phyloP scores from a whole-genome alignment of 1,140 invertebrate genomes.

The Drosophila tani region DNA sequence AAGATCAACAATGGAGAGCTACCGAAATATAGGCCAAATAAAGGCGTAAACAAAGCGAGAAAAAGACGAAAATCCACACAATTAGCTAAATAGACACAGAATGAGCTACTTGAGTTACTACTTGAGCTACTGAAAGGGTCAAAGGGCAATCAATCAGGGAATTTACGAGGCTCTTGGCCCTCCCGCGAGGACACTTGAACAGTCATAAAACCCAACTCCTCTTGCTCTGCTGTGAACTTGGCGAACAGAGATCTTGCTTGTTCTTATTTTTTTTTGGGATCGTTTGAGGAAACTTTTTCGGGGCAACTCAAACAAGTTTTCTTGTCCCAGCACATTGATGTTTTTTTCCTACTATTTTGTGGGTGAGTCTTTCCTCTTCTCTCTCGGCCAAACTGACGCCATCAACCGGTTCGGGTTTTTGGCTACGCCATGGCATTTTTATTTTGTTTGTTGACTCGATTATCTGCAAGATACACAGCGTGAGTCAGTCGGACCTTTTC shows the following conservation, averaged over 20 bases:
- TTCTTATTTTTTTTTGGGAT: conserved; percentile 13
- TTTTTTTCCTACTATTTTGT: conserved; percentile 44
- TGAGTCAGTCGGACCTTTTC: conserved; percentile 30
- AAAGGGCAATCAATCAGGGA: conserved; percentile 68
- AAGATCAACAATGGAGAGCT: conserved; percentile 4
- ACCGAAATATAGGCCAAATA: conserved; percentile 67
- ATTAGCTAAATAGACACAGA: conserved; percentile 53
- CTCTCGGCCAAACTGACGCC: conserved; percentile 68
- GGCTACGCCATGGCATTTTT: conserved; percentile 58
- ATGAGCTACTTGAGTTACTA: conserved; percentile 16
- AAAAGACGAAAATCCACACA: conserved; percentile 37
- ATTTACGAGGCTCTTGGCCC: conserved; percentile 49
- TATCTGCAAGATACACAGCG: conserved; percentile 68
- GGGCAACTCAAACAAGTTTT: conserved; percentile 56
- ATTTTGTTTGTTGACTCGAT: conserved; percentile 41
- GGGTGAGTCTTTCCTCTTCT: conserved; percentile 42
- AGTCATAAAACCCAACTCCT: conserved; percentile 40
- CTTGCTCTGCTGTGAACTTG: conserved; percentile 49
- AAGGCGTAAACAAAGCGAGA: conserved; percentile 63
- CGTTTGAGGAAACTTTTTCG: conserved; percentile 16
- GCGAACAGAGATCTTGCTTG: conserved; percentile 31
- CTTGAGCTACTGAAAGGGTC: conserved; percentile 27
- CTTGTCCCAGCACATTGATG: conserved; percentile 17
- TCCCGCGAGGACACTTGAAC: conserved; percentile 67
- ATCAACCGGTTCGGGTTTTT: conserved; percentile 75